These are phyloP conservation scores for Pilophorus perplexus DNA, from an alignment of 2,888 invertebrate genomes.

Conservation along the genomic window DNA sequence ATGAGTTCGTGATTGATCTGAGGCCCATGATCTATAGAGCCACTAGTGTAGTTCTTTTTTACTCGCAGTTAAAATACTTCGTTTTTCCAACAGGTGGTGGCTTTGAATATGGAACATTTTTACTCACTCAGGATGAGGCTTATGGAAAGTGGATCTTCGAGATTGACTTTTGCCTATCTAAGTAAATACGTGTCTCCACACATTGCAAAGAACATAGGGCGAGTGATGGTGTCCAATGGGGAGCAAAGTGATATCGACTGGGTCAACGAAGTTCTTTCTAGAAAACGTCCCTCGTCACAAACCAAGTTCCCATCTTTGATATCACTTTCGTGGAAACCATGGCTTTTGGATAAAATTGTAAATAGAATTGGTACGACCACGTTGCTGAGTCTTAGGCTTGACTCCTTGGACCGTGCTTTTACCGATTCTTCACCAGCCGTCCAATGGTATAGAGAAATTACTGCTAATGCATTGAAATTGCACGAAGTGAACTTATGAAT, in stretches of 20 bases:
- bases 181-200: conserved; percentile 2
- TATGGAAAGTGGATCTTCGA: background rate
- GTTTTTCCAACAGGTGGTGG: conserved; percentile 7
- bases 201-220: conserved; percentile 4
- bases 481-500: background rate
- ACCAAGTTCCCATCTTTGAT: conserved; percentile 2
- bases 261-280: conserved; percentile 2
- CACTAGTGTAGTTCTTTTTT: no score
- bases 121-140: background rate
- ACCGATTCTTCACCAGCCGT: background rate
- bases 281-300: background rate
- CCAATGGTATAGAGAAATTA: conserved; percentile 4
- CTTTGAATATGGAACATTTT: background rate
- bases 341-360: background rate
- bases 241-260: background rate
- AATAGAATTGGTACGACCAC: background rate
- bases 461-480: no score
- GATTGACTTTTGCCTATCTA: background rate
- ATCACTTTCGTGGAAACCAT: conserved; percentile 10
- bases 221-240: conserved; percentile 19
- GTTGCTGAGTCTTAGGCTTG: background rate
- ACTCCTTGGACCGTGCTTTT: background rate
- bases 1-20: no score
- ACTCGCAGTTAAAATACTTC: no score
- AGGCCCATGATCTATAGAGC: no score